Percentiles rank a stretch among this genome's conserved stretches.
These are phyloP conservation scores for Trachelus troglodyta DNA, from an alignment of 2,888 invertebrate genomes.

Conservation along the genomic window DNA sequence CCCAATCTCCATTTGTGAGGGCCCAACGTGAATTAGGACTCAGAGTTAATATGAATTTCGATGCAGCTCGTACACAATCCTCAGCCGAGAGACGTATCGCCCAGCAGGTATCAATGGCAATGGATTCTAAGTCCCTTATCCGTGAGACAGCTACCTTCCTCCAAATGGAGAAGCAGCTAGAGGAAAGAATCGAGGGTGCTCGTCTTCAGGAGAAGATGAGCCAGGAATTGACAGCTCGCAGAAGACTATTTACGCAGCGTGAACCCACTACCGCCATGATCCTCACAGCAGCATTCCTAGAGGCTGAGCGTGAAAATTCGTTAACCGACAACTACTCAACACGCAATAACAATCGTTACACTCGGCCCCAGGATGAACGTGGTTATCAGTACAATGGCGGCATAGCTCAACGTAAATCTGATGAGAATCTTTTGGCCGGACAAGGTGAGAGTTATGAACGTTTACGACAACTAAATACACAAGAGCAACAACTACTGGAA, in stretches of 20 bases:
- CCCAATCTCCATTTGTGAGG: conserved; percentile 61
- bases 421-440: conserved; percentile 47
- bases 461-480: conserved; percentile 43
- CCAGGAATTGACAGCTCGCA: conserved; percentile 41
- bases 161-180: conserved; percentile 48
- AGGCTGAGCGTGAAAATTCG: conserved; percentile 47
- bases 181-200: conserved; percentile 55
- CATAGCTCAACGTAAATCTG: not conserved
- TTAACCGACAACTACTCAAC: conserved; percentile 20
- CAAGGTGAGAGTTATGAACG: conserved; percentile 56
- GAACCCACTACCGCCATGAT: conserved; percentile 55
- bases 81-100: conserved; percentile 60
- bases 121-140: conserved; percentile 41
- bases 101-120: conserved; percentile 35
- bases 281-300: conserved; percentile 55
- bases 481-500: conserved; percentile 26
- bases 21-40: conserved; percentile 60
- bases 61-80: conserved; percentile 52
- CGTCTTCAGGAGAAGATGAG: conserved; percentile 36
- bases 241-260: conserved; percentile 42
- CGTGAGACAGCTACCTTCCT: conserved; percentile 54
- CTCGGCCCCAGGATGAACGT: not conserved
- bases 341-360: not conserved
- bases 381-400: conserved; percentile 8
- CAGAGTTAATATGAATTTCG: conserved; percentile 26